These are phyloP conservation scores for Philotrypesis tridentata DNA, from an alignment of 1,140 invertebrate genomes.

Conservation along the genomic window DNA sequence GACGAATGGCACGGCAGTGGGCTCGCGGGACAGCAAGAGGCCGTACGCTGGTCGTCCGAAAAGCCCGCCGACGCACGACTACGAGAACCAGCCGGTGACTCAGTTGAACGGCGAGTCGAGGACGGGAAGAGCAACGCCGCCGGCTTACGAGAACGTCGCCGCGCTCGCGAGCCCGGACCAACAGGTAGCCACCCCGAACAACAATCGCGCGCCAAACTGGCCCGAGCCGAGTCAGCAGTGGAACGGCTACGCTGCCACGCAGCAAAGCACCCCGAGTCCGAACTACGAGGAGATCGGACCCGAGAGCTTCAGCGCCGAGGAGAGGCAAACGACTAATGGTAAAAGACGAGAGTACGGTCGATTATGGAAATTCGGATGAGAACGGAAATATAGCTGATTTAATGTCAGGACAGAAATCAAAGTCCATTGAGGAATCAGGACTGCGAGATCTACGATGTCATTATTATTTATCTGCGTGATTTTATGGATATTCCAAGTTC, in stretches of 20 bases:
- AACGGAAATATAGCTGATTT: no score
- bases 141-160: conserved; percentile 54
- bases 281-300: conserved; percentile 65
- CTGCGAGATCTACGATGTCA: no score
- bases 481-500: no score
- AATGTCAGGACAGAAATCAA: no score
- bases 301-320: conserved; percentile 35
- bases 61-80: conserved; percentile 60
- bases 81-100: conserved; percentile 32
- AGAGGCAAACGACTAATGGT: not conserved
- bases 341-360: not conserved
- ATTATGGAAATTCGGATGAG: no score
- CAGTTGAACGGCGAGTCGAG: not conserved
- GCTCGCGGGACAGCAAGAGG: not conserved
- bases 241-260: conserved; percentile 57
- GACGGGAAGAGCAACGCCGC: conserved; percentile 34
- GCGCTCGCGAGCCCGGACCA: not conserved
- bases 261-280: conserved; percentile 49
- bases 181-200: conserved; percentile 55
- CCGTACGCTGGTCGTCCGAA: conserved; percentile 55
- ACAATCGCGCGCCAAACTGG: conserved; percentile 60
- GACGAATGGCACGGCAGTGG: not conserved
- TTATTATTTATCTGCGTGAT: no score
- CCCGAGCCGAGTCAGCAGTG: conserved; percentile 52
- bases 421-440: no score